A percentile compares a stretch with the other conserved stretches of the same genome.
Evolutionary conservation across 2,888 invertebrate species (phyloP).

Genomic region (Synanthedon formicaeformis): DNA sequence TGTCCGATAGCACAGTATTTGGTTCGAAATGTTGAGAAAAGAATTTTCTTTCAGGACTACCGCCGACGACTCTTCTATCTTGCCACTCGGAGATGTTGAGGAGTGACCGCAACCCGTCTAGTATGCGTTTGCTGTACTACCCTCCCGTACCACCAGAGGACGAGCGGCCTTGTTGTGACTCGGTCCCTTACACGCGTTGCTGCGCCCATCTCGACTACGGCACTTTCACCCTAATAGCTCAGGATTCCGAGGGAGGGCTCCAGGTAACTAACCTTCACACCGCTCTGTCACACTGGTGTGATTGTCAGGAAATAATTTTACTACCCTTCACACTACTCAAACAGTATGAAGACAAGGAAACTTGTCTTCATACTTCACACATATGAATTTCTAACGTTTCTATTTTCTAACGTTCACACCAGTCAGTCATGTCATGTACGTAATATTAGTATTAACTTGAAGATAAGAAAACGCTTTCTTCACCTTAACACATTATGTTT

Average conservation of each 20-base stretch:
- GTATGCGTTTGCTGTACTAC: slow-evolving; percentile 79
- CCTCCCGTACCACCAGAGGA: slow-evolving; percentile 75
- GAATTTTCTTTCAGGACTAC: slow-evolving; percentile 56
- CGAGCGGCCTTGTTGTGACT: slow-evolving; percentile 57
- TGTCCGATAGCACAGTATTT: no score
- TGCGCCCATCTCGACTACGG: slow-evolving; percentile 82
- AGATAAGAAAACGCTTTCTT: no score
- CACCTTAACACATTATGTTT: no score
- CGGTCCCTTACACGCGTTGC: slow-evolving; percentile 69
- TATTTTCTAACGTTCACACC: background rate
- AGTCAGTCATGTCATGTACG: no score
- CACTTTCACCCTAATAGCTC: slow-evolving; percentile 79
- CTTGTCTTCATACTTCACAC: no score
- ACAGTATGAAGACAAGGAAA: no score
- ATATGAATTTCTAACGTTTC: no score
- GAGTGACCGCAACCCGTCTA: slow-evolving; percentile 74
- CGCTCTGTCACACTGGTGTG: no score
- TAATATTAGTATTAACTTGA: no score
- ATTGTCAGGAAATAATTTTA: no score
- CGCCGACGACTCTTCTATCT: slow-evolving; percentile 71
- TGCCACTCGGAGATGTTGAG: slow-evolving; percentile 77
- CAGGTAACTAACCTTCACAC: slow-evolving; percentile 49
- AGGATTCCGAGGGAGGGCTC: slow-evolving; percentile 82
- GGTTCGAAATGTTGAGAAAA: no score
- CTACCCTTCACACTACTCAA: no score